Base-by-base conservation (phyloP, 2,888 invertebrate genomes). In the Sialis lutaria region DNA sequence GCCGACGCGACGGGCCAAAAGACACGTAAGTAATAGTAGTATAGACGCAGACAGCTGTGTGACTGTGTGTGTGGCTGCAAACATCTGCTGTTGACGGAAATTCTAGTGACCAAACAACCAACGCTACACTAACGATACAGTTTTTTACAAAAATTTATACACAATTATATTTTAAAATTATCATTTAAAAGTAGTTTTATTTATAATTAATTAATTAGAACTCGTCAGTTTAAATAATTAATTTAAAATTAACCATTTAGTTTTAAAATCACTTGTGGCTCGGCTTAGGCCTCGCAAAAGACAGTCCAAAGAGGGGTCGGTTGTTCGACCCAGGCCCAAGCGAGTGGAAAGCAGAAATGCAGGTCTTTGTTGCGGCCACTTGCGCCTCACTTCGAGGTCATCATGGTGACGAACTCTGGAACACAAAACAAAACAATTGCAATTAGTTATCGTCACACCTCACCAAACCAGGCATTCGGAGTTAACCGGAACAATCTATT, bases 401-500 rank as follows among this genome's bases (percentile, higher is more conserved):
- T 91, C 91, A 91, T 91, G 79, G 90, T 91, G 80, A 91, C 90
- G 79, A 91, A 91, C 81, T 91, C 90, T 90, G 82, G 34, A 85
- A 64, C 62, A 61, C 58, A 55, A 57, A 55, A 47, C 35, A 49
- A 41, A 40, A 33, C 31, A 34, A 9, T 42, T 22, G 22, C 22
- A 32, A 43, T n/a, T n/a, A 33, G 33, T 33, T 43, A 43, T 35
- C 35, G 10, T 10, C 35, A n/a, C 9, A 10, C 2, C 35, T 22
- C 22, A 22, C 22, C 22, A 22, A 22, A 22, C 22, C 22, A 22
- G 22, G 22, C 22, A 22, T 22, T 2, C 22, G 22, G 22, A 22
- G 22, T 22, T 22, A 22, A 22, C 22, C 7, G 7, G 3, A 35
- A 3, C 35, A n/a, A 35, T n/a, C 35, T 35, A 10, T n/a, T 4